Evolutionary conservation across 2,113 vertebrate genomes (phyloP), one percentile per base, ranked within the genome.

Genomic region (Donacobius atricapilla): DNA sequence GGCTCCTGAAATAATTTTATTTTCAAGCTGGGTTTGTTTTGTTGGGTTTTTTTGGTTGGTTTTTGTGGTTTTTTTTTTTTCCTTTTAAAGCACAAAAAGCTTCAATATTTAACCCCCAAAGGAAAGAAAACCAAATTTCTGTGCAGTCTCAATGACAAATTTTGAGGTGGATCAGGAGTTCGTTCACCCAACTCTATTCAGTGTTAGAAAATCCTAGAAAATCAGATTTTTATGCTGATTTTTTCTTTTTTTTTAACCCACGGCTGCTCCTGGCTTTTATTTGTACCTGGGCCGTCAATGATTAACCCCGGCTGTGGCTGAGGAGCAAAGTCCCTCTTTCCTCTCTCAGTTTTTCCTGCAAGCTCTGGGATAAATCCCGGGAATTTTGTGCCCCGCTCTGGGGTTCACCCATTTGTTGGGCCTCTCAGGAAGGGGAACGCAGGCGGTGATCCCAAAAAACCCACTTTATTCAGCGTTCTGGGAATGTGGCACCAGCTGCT

Each of bases 301-400:
- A 94, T 89, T 94, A 91, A 95, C 56, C 56, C 39, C 3, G 10
- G 3, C 47, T 71, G 13, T 45, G 83, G 7, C 8, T 3, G 72
- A 60, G 11, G 53, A 47, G 84, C 69, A 2, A 77, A 51, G 81
- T 87, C 69, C 81, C 35, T 51, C 40, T 70, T 42, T 56, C 31
- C 53, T 58, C 6, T 2, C 54, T 65, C 70, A 27, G 57, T 5
- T 39, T 9, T 69, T 64, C 65, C 23, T 23, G 40, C 40, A 2
- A 1, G 8, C 7, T 10, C 54, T 17, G 30, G 0, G 7, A 33
- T 19, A 40, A 78, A 28, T 47, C 57, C 33, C 0, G 1, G 61
- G 13, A 15, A 13, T 23, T 27, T 11, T 28, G 33, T 37, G 6
- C 64, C 85, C 50, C 4, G n/a, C 7, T 1, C 51, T 17, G 71